phyloP scores from a whole-genome alignment of 2,113 vertebrate species.

The Sinocyclocheilus maitianheensis region DNA sequence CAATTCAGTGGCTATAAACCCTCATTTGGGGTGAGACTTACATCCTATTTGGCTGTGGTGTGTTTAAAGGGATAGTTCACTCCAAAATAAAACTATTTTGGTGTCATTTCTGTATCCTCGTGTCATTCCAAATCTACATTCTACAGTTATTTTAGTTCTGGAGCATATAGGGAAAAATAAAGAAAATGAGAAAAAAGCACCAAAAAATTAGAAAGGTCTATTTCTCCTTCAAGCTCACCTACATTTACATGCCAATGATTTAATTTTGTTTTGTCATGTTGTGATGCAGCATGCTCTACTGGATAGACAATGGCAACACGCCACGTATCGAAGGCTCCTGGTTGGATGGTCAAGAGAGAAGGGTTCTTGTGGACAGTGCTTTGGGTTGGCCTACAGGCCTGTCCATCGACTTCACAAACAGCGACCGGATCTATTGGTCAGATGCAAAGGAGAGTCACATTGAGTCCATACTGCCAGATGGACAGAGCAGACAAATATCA shows the following conservation, averaged over 20 bases:
- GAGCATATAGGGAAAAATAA: neutral
- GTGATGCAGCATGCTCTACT: conserved; percentile 86
- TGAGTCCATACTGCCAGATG: conserved; percentile 84
- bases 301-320: conserved; percentile 92
- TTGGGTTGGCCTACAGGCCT: conserved; percentile 96
- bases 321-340: conserved; percentile 93
- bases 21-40: conserved; percentile 82
- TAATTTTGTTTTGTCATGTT: conserved; percentile 17
- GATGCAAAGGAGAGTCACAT: conserved; percentile 95
- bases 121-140: neutral
- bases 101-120: neutral
- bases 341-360: conserved; percentile 93
- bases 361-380: conserved; percentile 79
- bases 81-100: neutral
- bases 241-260: neutral
- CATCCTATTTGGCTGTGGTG: neutral
- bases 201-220: neutral
- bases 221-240: neutral
- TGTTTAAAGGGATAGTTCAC: neutral
- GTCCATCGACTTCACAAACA: conserved; percentile 90
- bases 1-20: conserved; percentile 91
- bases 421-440: conserved; percentile 93
- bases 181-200: neutral
- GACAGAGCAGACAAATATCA: conserved; percentile 82
- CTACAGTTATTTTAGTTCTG: neutral